Conservation (phyloP, 2,113 vertebrate species). For the Python bivittatus region DNA sequence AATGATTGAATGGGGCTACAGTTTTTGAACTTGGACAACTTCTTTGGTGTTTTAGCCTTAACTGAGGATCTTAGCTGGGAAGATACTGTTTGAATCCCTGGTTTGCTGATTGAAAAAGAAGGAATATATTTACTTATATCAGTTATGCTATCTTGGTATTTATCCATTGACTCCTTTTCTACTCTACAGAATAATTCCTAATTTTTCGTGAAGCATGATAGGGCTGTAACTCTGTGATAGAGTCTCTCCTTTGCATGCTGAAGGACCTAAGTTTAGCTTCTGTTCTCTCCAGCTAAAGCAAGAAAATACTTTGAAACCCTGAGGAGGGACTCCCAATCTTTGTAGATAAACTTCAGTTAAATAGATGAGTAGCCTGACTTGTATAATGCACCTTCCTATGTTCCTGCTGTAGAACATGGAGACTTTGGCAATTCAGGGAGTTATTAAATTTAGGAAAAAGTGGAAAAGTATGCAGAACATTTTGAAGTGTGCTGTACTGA, state of each 20-base stretch:
- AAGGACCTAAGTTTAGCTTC: background rate
- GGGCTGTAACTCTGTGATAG: background rate
- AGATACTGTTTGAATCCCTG: background rate
- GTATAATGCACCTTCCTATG: background rate
- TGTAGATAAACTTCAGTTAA: background rate
- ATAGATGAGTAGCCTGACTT: background rate
- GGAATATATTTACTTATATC: background rate
- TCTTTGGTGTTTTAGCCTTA: background rate
- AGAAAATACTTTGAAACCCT: background rate
- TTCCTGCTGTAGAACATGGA: background rate
- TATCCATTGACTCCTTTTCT: background rate
- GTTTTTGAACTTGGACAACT: background rate
- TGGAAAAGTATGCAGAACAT: background rate
- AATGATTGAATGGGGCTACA: background rate
- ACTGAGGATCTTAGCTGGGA: background rate
- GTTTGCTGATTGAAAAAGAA: background rate
- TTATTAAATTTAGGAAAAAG: background rate
- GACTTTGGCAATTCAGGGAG: background rate
- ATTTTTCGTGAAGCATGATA: background rate
- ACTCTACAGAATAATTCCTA: background rate
- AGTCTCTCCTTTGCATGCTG: background rate
- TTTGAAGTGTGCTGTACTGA: background rate
- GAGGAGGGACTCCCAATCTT: background rate
- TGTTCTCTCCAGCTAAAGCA: too few species aligned
- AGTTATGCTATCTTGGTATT: background rate